A percentile compares a stretch with the other conserved stretches of the same genome.
These are phyloP conservation scores for Eurosta solidaginis DNA, from an alignment of 1,140 invertebrate genomes.

Conservation along the genomic window DNA sequence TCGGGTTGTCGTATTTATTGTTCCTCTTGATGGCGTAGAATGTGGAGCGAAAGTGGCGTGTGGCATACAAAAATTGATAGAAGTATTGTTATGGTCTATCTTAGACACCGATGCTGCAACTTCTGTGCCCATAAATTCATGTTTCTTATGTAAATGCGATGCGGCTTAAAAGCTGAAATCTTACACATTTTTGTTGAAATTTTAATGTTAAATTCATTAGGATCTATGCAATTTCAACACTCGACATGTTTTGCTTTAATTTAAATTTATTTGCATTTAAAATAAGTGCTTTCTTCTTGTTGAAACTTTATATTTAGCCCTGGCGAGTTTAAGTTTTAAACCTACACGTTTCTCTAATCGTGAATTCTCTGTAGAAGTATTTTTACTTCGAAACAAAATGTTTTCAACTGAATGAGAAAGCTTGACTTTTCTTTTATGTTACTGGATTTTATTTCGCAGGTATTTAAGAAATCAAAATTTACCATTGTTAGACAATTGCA, in stretches of 20 bases:
- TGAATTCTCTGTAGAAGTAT: no score
- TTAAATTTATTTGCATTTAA: not conserved
- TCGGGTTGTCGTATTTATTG: constrained; percentile 13
- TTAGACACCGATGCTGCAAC: not conserved
- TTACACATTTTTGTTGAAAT: no score
- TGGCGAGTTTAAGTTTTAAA: no score
- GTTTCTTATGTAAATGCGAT: constrained; percentile 10
- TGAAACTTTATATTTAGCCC: not conserved
- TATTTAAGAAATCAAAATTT: no score
- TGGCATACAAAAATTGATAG: not conserved
- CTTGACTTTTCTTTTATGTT: no score
- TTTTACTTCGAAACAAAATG: no score
- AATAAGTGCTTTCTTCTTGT: not conserved
- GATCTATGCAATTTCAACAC: no score
- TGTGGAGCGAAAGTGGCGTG: constrained; percentile 27
- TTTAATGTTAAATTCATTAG: no score
- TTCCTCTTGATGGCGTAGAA: constrained; percentile 11
- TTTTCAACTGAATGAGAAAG: no score
- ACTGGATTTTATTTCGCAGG: no score
- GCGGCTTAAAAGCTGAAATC: not conserved
- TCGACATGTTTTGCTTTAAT: constrained; percentile 23
- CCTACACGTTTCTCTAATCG: no score
- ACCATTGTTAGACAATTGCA: no score
- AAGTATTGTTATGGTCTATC: not conserved
- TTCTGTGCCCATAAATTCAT: not conserved